Evolutionary conservation across 2,797 vertebrate genomes (phyloP).

Genomic region (Hippocampus kuda): DNA sequence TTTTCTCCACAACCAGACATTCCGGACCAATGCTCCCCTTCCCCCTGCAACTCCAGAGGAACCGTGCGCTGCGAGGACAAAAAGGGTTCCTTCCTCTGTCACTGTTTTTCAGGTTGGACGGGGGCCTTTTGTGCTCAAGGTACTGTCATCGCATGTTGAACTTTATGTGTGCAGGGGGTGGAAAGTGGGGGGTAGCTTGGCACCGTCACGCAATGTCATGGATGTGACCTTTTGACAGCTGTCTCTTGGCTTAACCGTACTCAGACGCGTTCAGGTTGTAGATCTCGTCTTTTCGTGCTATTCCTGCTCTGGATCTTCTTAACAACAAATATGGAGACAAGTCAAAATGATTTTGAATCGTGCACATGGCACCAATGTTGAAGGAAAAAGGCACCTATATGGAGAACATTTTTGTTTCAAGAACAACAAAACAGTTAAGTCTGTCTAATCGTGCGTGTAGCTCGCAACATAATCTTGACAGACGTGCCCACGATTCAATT

Average conservation of each 20-base stretch:
- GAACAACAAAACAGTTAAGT: no score
- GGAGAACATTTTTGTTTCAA: no score
- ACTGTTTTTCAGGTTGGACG: slow-evolving; percentile 83
- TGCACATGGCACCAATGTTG: no score
- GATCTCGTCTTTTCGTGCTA: neutral
- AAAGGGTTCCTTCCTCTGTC: slow-evolving; percentile 83
- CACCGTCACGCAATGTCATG: slow-evolving; percentile 4
- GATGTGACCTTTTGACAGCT: slow-evolving; percentile 29
- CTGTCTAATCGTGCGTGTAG: no score
- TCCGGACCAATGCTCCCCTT: slow-evolving; percentile 88
- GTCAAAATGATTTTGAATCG: no score
- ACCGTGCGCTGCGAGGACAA: slow-evolving; percentile 80
- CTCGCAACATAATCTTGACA: no score
- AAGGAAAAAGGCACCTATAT: no score
- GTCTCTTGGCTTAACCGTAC: neutral
- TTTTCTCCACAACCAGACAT: slow-evolving; percentile 67
- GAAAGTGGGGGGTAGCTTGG: slow-evolving; percentile 5
- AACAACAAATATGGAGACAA: neutral
- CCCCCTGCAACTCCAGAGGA: slow-evolving; percentile 76
- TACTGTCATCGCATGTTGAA: slow-evolving; percentile 43
- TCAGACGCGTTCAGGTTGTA: neutral
- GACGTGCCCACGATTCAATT: no score
- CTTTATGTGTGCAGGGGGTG: neutral
- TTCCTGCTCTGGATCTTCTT: neutral
- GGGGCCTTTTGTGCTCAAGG: slow-evolving; percentile 80